Conservation (phyloP, 2,113 vertebrate genomes). For the Albula goreensis region DNA sequence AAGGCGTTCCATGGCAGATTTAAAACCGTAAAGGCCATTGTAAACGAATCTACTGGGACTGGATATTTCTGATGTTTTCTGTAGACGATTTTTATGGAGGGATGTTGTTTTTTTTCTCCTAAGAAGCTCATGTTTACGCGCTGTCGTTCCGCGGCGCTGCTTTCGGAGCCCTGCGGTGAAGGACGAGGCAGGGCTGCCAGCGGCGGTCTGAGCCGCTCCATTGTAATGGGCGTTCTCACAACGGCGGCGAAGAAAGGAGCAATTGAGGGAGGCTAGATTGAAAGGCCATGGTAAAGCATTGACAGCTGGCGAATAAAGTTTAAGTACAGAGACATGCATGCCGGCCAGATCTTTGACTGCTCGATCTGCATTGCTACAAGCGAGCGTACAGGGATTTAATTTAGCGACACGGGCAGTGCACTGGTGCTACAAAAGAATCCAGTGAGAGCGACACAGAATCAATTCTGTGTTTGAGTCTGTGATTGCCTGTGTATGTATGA, state of each 20-base stretch:
- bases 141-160: neutral
- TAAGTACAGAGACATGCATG: neutral
- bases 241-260: neutral
- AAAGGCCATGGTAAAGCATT: neutral
- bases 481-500: constrained; percentile 3
- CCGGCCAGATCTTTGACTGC: neutral
- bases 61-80: neutral
- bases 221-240: neutral
- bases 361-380: neutral
- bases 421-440: neutral
- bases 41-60: neutral
- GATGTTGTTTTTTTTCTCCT: neutral
- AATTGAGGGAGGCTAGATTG: neutral
- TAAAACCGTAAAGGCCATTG: neutral
- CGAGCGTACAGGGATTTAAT: no score
- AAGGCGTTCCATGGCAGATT: no score
- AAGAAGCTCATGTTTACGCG: neutral
- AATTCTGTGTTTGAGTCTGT: no score
- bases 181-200: neutral
- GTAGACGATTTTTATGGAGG: neutral
- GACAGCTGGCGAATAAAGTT: neutral
- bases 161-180: neutral
- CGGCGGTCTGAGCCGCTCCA: neutral
- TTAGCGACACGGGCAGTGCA: neutral
- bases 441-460: neutral